Base-by-base conservation (phyloP, 2,797 vertebrate genomes). In the Apogon hyalosoma region DNA sequence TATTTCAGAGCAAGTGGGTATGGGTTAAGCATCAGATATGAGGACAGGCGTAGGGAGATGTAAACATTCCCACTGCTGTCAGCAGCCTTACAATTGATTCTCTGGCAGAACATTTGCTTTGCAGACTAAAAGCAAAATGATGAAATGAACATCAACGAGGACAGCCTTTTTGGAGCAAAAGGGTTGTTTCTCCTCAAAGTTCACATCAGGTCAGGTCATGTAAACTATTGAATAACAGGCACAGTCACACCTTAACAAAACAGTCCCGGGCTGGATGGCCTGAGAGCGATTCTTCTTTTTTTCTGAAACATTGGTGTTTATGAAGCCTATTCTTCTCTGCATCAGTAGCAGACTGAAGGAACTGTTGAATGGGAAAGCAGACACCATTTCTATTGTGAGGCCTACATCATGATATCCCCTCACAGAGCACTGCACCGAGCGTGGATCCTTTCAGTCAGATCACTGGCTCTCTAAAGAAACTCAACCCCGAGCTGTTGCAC, bases 21-120 rank as follows among this genome's bases (percentile, higher is more conserved):
- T 71, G 85, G 87, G 86, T 90, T 88, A 90, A 89, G 85, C 83
- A 61, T 73, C 39, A 75, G 75, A 84, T 87, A 85, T 84, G 83
- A 90, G 88, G 87, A 84, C 79, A 88, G 85, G 86, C 81, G 74
- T 64, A 63, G 73, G 85, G 87, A 89, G 86, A 90, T 84, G 87
- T 89, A 90, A 91, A 91, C 83, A 85, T 87, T 89, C 90, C 83
- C 88, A 78, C 54, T 41, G 80, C 84, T 86, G 78, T 88, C 83
- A 85, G 87, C 79, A 73, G 65, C 65, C 79, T 57, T 28, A 81
- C 82, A 87, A 83, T 80, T 81, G 66, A 73, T 79, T 89, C 74
- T 28, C 68, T 56, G 67, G 73, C 79, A 75, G 69, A 79, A 57
- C 58, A 43, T 79, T 74, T 60, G 74, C 77, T 65, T 71, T 71